These are phyloP conservation scores for Cabera pusaria DNA, from an alignment of 2,888 invertebrate species.

Conservation along the genomic window DNA sequence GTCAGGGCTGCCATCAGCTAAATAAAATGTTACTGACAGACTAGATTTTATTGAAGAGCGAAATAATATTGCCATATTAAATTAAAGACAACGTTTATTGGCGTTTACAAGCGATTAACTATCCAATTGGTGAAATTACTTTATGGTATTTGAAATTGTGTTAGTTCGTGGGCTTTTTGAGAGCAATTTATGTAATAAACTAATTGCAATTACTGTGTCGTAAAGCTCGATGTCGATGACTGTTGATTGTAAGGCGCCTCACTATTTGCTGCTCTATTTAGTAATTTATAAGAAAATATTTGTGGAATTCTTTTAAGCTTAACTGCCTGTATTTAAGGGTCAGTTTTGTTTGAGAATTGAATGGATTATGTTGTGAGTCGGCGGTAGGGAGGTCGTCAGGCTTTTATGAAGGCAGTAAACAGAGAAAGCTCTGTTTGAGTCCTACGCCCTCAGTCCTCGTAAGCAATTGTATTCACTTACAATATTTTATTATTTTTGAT, in stretches of 20 bases:
- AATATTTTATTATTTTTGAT: conserved; percentile 4
- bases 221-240: conserved; percentile 37
- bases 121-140: conserved; percentile 34
- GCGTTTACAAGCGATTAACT: conserved; percentile 40
- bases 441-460: conserved; percentile 21
- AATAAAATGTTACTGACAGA: not conserved
- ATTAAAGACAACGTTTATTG: conserved; percentile 34
- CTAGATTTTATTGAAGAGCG: conserved; percentile 33
- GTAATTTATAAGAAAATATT: conserved; percentile 14
- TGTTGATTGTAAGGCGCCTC: conserved; percentile 30
- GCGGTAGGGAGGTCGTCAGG: conserved; percentile 36
- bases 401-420: conserved; percentile 34
- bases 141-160: conserved; percentile 35
- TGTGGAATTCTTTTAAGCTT: not conserved
- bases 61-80: conserved; percentile 38
- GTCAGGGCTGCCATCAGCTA: conserved; percentile 1
- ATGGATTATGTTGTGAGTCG: conserved; percentile 15
- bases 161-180: conserved; percentile 24
- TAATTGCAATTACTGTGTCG: conserved; percentile 29
- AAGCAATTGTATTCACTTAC: conserved; percentile 13
- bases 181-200: conserved; percentile 32
- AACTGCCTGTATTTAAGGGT: conserved; percentile 5
- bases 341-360: conserved; percentile 15
- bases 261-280: conserved; percentile 38
- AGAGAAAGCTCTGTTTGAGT: conserved; percentile 28